Base-by-base conservation (phyloP, 2,113 vertebrate species). In the Pelecanoides urinatrix region DNA sequence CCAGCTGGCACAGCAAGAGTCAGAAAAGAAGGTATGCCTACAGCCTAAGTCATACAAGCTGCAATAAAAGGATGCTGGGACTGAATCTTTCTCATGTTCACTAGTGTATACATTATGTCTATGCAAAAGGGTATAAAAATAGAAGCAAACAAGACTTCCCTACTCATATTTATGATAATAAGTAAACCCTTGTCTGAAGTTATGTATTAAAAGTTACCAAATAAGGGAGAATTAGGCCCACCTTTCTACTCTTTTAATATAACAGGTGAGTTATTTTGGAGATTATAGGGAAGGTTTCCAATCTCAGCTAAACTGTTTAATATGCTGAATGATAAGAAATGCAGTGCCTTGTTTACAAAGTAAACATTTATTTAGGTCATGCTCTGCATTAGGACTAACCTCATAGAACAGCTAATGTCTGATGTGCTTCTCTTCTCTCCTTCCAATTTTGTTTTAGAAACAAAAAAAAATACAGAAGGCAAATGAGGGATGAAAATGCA, bases 311-410 rank as follows among this genome's bases (percentile, higher is more conserved):
- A 76, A 78, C 17, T 87, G n/a, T 94, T 93, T 65, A 86, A 83
- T 68, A 72, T 65, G 53, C 30, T 90, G 59, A 59, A 20, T 56
- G 44, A 59, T 88, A 93, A 65, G 34, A 70, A 88, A 44, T 49
- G 32, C 36, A 71, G 19, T 55, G 42, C 66, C 32, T 86, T 84
- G 55, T 82, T 98, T 84, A 81, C 32, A 94, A 87, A 96, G 29
- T 49, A 62, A n/a, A n/a, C n/a, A n/a, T n/a, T n/a, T 56, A 97
- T 91, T 90, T 95, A 62, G 53, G 92, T 94, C 59, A 86, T 40
- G 72, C 23, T 96, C 58, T 90, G 49, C 13, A 44, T 73, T 88
- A 82, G 58, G 56, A 42, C 50, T 94, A 90, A 90, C 93, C 47
- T 94, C 66, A 45, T 2, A 91, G 68, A 63, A 67, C 56, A 95